These are phyloP conservation scores for Belgica antarctica DNA, from an alignment of 2,888 invertebrate species.

Conservation along the genomic window DNA sequence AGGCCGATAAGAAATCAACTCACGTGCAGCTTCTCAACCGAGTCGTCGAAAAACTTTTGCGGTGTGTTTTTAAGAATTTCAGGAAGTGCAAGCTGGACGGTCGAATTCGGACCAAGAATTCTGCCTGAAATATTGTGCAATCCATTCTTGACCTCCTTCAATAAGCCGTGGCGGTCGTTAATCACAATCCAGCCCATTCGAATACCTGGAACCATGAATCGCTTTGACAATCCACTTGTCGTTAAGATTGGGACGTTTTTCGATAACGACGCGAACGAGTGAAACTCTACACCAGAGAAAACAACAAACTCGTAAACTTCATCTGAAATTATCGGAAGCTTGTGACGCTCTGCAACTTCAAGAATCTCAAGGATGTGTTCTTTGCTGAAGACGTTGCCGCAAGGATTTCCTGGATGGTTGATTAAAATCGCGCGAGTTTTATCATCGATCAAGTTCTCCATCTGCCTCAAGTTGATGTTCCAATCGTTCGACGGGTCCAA, in stretches of 20 bases:
- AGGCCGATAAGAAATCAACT: no score
- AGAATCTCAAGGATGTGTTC: slow-evolving; percentile 80
- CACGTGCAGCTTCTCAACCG: no score
- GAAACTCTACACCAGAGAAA: slow-evolving; percentile 75
- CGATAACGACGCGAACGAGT: slow-evolving; percentile 81
- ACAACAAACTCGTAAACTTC: slow-evolving; percentile 97
- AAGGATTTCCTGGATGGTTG: slow-evolving; percentile 98
- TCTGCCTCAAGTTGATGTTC: slow-evolving; percentile 83
- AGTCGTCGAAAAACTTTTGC: slow-evolving; percentile 75
- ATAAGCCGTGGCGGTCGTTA: slow-evolving; percentile 67
- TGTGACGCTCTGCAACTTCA: slow-evolving; percentile 72
- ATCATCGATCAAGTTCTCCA: slow-evolving; percentile 85
- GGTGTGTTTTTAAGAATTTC: slow-evolving; percentile 79
- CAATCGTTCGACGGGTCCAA: slow-evolving; percentile 75
- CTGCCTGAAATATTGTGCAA: slow-evolving; percentile 73
- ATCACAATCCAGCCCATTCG: slow-evolving; percentile 95
- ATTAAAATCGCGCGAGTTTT: slow-evolving; percentile 88
- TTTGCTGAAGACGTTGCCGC: slow-evolving; percentile 89
- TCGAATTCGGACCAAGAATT: slow-evolving; percentile 87
- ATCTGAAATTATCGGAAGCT: slow-evolving; percentile 90
- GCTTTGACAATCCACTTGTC: slow-evolving; percentile 95
- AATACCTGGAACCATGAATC: slow-evolving; percentile 97
- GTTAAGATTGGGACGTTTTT: slow-evolving; percentile 87
- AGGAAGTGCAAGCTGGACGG: slow-evolving; percentile 88
- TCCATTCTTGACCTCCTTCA: slow-evolving; percentile 53